Conservation (phyloP, 23 tunicate genomes). For the Clavelina lepadiformis region DNA sequence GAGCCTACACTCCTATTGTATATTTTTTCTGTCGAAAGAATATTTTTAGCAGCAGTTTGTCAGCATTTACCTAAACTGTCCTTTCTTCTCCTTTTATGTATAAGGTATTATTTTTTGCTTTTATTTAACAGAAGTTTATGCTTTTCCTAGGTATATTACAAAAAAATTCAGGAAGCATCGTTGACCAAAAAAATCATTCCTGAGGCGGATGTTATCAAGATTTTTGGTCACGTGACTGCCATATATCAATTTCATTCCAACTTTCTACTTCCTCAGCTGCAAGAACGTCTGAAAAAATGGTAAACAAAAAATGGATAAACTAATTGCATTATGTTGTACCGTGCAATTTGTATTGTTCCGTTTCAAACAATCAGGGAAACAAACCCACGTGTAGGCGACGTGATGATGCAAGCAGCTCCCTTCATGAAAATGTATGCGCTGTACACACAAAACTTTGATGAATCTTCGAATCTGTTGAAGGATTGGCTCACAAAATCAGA, state of each 20-base stretch:
- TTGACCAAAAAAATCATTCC: slow-evolving; percentile 31
- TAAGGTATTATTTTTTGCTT: too few relatives aligned
- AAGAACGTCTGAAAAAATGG: slow-evolving; percentile 44
- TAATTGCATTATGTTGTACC: too few relatives aligned
- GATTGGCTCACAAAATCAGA: too few relatives aligned
- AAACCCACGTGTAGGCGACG: slow-evolving; percentile 79
- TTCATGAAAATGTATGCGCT: slow-evolving; percentile 88
- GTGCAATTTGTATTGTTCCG: too few relatives aligned
- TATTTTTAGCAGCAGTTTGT: too few relatives aligned
- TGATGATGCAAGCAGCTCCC: slow-evolving; percentile 86
- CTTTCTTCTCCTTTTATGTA: too few relatives aligned
- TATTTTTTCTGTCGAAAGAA: too few relatives aligned
- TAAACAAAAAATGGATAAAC: too few relatives aligned
- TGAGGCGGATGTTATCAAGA: slow-evolving; percentile 47
- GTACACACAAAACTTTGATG: slow-evolving; percentile 72
- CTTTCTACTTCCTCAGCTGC: slow-evolving; percentile 66
- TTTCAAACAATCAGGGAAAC: slow-evolving; percentile 72
- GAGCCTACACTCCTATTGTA: too few relatives aligned
- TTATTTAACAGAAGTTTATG: too few relatives aligned
- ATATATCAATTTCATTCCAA: slow-evolving; percentile 73
- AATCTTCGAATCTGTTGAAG: too few relatives aligned
- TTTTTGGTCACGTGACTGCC: slow-evolving; percentile 71
- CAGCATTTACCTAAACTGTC: too few relatives aligned
- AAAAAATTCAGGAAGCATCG: slow-evolving; percentile 46
- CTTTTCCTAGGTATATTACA: slow-evolving; percentile 87